These are phyloP conservation scores for Mycetomoellerius zeteki DNA, from an alignment of 1,140 invertebrate species.

Conservation along the genomic window DNA sequence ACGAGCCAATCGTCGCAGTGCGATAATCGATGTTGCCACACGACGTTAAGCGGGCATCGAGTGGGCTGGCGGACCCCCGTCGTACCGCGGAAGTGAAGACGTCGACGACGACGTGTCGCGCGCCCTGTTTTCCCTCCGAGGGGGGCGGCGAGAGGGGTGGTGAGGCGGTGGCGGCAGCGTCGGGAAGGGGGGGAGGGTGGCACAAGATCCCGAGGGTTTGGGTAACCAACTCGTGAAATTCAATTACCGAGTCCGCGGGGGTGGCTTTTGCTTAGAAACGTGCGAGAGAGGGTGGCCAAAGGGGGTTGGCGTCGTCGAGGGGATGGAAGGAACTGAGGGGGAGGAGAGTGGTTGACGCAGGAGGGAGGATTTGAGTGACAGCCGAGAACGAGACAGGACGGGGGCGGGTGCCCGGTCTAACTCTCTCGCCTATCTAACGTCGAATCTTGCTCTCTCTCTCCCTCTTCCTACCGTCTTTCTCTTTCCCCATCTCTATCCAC, in stretches of 20 bases:
- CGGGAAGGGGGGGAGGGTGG: conserved; percentile 68
- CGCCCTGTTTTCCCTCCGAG: conserved; percentile 45
- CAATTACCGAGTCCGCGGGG: conserved; percentile 86
- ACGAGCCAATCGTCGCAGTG: conserved; percentile 72
- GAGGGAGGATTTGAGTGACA: conserved; percentile 82
- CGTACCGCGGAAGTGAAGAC: conserved; percentile 57
- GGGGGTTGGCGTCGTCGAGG: conserved; percentile 62
- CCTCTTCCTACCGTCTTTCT: conserved; percentile 13
- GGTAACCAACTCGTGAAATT: conserved; percentile 87
- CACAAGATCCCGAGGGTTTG: conserved; percentile 80
- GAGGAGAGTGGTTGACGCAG: conserved; percentile 70
- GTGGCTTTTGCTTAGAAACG: conserved; percentile 74
- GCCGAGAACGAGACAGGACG: conserved; percentile 70
- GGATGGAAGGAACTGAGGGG: conserved; percentile 65
- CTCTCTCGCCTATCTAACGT: conserved; percentile 79
- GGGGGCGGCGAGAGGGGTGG: conserved; percentile 58
- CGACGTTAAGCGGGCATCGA: conserved; percentile 82
- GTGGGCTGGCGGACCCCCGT: conserved; percentile 77
- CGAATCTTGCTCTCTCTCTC: conserved; percentile 68
- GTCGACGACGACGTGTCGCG: conserved; percentile 45
- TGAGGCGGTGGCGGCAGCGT: conserved; percentile 20
- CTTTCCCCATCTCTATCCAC: conserved; percentile 3
- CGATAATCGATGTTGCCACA: conserved; percentile 83
- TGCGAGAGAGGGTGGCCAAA: conserved; percentile 68
- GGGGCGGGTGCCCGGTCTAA: conserved; percentile 66